Evolutionary conservation across 1,140 invertebrate genomes (phyloP).

Genomic region (Formica exsecta): DNA sequence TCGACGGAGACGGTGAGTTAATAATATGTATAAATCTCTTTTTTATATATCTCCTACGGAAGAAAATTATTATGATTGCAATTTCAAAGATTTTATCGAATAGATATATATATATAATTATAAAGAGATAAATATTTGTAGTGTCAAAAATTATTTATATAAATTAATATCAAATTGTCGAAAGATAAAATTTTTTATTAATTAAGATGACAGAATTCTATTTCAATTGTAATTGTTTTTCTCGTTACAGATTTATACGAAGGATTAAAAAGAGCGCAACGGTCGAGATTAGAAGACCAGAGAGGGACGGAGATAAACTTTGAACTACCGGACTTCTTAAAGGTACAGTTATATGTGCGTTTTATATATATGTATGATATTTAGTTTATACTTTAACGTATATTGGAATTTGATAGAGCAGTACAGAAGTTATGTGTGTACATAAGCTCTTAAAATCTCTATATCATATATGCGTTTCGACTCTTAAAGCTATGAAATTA

Average conservation of each 20-base stretch:
- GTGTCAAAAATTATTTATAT: not conserved
- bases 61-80: not conserved
- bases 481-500: constrained; percentile 74
- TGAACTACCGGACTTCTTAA: constrained; percentile 93
- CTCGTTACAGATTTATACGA: constrained; percentile 89
- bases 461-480: constrained; percentile 63
- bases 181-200: not conserved
- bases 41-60: constrained; percentile 12
- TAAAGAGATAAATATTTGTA: not conserved
- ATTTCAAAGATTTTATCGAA: constrained; percentile 23
- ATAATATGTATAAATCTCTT: constrained; percentile 19
- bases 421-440: constrained; percentile 17
- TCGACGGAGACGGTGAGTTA: constrained; percentile 89
- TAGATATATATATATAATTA: constrained; percentile 22
- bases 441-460: constrained; percentile 31
- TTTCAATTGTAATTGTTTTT: constrained; percentile 39
- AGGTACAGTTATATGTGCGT: constrained; percentile 82
- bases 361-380: not conserved
- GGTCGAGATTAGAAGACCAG: constrained; percentile 92
- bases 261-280: constrained; percentile 91
- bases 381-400: constrained; percentile 20
- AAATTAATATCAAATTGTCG: not conserved
- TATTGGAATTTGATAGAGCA: not conserved
- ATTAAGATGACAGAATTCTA: not conserved
- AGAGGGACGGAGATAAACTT: constrained; percentile 93